Evolutionary conservation across 2,113 vertebrate species (phyloP).

Genomic region (Zootoca vivipara): DNA sequence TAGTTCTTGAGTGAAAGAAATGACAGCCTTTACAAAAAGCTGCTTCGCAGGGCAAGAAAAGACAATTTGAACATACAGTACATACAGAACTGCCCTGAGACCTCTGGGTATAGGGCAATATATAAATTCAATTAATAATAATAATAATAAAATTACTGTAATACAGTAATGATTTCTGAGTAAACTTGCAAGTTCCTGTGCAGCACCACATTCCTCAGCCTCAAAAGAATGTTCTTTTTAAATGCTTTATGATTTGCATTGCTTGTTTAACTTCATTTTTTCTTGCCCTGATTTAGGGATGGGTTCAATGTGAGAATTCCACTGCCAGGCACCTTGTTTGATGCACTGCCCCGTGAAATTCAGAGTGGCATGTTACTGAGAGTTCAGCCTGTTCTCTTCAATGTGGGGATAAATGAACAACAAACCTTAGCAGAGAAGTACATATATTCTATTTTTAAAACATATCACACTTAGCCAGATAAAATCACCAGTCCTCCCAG

Average conservation of each 20-base stretch:
- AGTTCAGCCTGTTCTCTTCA: slow-evolving; percentile 97
- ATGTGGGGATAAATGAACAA: slow-evolving; percentile 98
- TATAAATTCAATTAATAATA: no score
- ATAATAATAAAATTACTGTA: no score
- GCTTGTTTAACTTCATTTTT: slow-evolving; percentile 19
- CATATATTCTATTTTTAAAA: slow-evolving; percentile 45
- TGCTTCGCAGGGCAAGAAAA: neutral
- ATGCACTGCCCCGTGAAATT: slow-evolving; percentile 91
- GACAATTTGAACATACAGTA: neutral
- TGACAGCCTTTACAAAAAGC: neutral
- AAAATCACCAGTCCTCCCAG: neutral
- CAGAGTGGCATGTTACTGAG: slow-evolving; percentile 97
- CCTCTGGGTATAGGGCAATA: no score
- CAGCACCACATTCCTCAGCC: neutral
- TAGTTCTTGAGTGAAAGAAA: neutral
- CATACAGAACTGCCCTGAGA: no score
- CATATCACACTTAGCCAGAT: slow-evolving; percentile 6
- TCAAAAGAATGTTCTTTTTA: neutral
- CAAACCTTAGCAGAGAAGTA: slow-evolving; percentile 98
- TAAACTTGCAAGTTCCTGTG: neutral
- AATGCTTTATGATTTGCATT: neutral
- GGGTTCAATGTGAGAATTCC: slow-evolving; percentile 97
- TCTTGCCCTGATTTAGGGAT: slow-evolving; percentile 74
- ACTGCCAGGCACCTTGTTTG: slow-evolving; percentile 92
- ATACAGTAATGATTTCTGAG: no score